Evolutionary conservation across 1,140 invertebrate genomes (phyloP).

Genomic region (Drosophila pruinosa): DNA sequence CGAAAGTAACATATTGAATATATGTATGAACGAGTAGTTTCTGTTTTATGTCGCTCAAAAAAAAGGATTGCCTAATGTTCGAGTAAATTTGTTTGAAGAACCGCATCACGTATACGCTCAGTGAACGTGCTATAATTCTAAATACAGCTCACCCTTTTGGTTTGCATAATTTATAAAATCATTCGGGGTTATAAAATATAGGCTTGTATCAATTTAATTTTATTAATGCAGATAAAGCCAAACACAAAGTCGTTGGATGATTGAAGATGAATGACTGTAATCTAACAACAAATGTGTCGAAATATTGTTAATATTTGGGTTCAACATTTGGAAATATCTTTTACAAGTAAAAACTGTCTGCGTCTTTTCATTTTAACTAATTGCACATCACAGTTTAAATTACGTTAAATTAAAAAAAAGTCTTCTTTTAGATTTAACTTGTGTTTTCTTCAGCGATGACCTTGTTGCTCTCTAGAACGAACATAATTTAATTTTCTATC

Average conservation of each 20-base stretch:
- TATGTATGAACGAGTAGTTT: too few relatives aligned
- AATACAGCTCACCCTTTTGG: constrained; percentile 4
- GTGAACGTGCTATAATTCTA: constrained; percentile 15
- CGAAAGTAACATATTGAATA: not conserved
- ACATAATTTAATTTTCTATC: not conserved
- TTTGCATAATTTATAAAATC: constrained; percentile 19
- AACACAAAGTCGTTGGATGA: not conserved
- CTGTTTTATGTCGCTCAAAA: not conserved
- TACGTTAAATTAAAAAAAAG: not conserved
- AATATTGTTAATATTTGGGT: not conserved
- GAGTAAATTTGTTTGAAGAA: not conserved
- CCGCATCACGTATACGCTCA: constrained; percentile 13
- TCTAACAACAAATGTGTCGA: not conserved
- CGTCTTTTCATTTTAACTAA: too few relatives aligned
- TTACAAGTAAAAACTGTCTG: too few relatives aligned
- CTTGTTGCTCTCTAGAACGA: not conserved
- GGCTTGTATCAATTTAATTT: constrained; percentile 14
- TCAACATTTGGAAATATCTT: too few relatives aligned
- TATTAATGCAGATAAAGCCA: constrained; percentile 13
- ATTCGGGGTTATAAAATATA: not conserved
- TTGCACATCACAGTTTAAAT: too few relatives aligned
- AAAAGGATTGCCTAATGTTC: not conserved
- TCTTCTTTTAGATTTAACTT: not conserved
- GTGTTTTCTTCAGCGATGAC: not conserved
- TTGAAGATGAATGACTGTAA: not conserved